Conservation (phyloP, 2,888 invertebrate species). For the Nomada fabriciana region DNA sequence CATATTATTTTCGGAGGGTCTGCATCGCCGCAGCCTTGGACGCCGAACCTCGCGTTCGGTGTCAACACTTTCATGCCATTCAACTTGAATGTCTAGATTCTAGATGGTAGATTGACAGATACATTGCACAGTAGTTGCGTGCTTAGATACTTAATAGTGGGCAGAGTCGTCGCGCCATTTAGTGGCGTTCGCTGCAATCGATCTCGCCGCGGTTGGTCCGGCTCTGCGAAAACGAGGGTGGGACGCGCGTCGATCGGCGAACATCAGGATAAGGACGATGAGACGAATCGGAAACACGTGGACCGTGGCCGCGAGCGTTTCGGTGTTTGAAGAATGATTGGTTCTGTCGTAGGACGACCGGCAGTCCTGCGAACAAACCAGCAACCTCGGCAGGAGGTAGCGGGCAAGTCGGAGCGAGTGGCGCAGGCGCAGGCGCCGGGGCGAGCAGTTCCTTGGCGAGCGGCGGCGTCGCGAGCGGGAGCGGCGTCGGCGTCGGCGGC, state of each 20-base stretch:
- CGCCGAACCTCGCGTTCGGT: no score
- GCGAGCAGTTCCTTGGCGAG: constrained; percentile 70
- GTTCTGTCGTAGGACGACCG: constrained; percentile 87
- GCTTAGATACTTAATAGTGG: neutral
- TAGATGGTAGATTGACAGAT: neutral
- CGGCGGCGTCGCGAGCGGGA: constrained; percentile 75
- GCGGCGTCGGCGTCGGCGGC: constrained; percentile 82
- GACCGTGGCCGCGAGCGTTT: neutral
- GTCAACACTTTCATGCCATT: neutral
- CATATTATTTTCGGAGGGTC: no score
- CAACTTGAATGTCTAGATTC: neutral
- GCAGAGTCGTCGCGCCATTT: constrained; percentile 8
- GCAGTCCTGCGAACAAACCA: constrained; percentile 86
- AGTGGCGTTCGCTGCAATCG: no score
- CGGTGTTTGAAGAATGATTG: neutral
- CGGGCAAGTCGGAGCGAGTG: constrained; percentile 84
- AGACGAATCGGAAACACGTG: neutral
- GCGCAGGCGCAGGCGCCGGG: constrained; percentile 84
- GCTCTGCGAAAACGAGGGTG: no score
- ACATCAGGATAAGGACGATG: neutral
- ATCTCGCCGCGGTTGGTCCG: no score
- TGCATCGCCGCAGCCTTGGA: no score
- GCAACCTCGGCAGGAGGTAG: constrained; percentile 83
- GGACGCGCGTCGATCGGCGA: no score
- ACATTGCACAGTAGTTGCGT: constrained; percentile 1